Evolutionary conservation across 2,888 invertebrate genomes (phyloP), one percentile per base, ranked within the genome.

Genomic region (Scotopteryx bipunctaria): DNA sequence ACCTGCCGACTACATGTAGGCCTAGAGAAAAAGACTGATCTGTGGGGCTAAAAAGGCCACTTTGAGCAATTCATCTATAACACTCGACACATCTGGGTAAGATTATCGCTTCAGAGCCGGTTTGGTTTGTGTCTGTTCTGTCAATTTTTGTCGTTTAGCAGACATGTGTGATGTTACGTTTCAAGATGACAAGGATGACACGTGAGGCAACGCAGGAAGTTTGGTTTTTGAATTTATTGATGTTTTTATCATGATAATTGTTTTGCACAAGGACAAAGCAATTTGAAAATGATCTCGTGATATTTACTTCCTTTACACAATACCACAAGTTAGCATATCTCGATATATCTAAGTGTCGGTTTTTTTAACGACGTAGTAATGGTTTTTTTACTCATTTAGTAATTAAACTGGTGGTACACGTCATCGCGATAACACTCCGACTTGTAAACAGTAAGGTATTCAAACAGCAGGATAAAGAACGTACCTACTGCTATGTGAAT

Each of bases 91-190:
- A 71, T 66, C 55, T 67, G 64, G 67, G 65, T 62, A 61, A 64
- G 54, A 59, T 56, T 57, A 65, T 23, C 38, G 31, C 64, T 68
- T 42, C 36, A 51, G 40, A 61, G 69, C 68, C 70, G 60, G 72
- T 62, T 69, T 69, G 57, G 41, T 57, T 58, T 68, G 57, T 59
- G 63, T 63, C n/a, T n/a, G n/a, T 37, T 37, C 23, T 64, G 53
- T 40, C 57, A 53, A 33, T 52, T 57, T 63, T 64, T 62, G 33
- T 48, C 27, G 47, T 54, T 63, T 62, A 49, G 59, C 61, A 60
- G 61, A 33, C 41, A 58, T 38, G 51, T 49, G 61, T 40, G 58
- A 63, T 61, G 58, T 60, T 53, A 51, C 43, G 23, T 54, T 27
- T 50, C 11, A 41, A 16, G 19, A n/a, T 3, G 21, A 33, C n/a